Base-by-base conservation (phyloP, 2,113 vertebrate species). In the Hydropotes inermis region DNA sequence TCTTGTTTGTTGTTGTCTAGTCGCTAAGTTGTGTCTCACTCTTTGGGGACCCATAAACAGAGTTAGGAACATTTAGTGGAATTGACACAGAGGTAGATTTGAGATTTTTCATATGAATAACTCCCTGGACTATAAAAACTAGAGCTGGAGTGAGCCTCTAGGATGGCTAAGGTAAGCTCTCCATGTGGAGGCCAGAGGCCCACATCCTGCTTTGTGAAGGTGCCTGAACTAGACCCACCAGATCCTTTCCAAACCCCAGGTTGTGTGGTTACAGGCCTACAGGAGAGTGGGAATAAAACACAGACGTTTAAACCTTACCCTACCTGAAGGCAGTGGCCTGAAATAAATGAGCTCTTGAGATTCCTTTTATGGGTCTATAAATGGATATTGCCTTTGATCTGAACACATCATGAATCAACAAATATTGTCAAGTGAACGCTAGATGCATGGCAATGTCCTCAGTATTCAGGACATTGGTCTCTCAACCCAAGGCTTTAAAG, bases 341-440 rank as follows among this genome's bases (percentile, higher is more conserved):
- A 79, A 92, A 17, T 83, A 86, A 91, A 91, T 91, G 67, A 97
- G 78, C 57, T 93, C 83, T 83, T 83, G 33, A 52, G 57, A 27
- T 57, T 67, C 64, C 70, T 96, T 90, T 84, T 86, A 92, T 47
- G 87, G 83, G 25, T 76, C 67, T 90, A 1, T 83, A 57, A 43
- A 36, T 33, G 64, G 28, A 25, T n/a, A 64, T 4, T 33, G 21
- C 25, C 57, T 70, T 96, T 89, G 64, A 67, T 30, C 9, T 92
- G 84, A 89, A 79, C 52, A 89, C n/a, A 39, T 6, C 57, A 67
- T 39, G 86, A 45, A 15, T 57, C 58, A 43, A 43, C 60, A 82
- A 30, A 57, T 67, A 6, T 52, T 15, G 43, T 86, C 79, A 12
- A 58, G 52, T 7, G 74, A 84, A 70, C 5, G 5, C 7, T 33